Evolutionary conservation across 2,113 vertebrate genomes (phyloP).

Genomic region (Alaudala cheleensis): DNA sequence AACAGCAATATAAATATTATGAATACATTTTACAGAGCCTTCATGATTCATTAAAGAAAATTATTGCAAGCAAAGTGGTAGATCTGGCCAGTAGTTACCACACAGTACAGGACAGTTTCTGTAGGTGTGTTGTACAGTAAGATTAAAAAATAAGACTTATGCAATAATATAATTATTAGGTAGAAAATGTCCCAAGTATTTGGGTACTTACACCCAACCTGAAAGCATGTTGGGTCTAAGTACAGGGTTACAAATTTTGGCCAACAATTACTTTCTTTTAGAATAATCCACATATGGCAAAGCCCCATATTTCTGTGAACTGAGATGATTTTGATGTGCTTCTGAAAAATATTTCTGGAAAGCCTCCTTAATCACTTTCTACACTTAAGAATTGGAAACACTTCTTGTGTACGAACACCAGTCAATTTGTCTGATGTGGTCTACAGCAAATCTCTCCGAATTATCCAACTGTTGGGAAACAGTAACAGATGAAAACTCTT

Average conservation of each 20-base stretch:
- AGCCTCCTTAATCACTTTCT: neutral
- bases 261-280: neutral
- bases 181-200: neutral
- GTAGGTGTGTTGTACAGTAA: neutral
- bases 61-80: neutral
- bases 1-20: slow-evolving; percentile 33
- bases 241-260: neutral
- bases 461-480: neutral
- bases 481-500: neutral
- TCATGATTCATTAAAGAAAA: slow-evolving; percentile 9
- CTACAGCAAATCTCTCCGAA: neutral
- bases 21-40: neutral
- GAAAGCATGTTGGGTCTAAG: neutral
- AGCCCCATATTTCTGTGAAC: neutral
- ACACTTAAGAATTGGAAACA: neutral
- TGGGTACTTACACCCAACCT: neutral
- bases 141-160: neutral
- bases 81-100: neutral
- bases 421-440: neutral
- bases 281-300: neutral
- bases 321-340: neutral
- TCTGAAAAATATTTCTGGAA: neutral
- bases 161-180: neutral
- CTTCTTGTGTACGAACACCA: neutral
- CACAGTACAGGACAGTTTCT: neutral